A percentile compares a stretch with the other conserved stretches of the same genome.
Conservation (phyloP, 37 sponge, comb jelly and placozoan species). For the Sycon ciliatum region DNA sequence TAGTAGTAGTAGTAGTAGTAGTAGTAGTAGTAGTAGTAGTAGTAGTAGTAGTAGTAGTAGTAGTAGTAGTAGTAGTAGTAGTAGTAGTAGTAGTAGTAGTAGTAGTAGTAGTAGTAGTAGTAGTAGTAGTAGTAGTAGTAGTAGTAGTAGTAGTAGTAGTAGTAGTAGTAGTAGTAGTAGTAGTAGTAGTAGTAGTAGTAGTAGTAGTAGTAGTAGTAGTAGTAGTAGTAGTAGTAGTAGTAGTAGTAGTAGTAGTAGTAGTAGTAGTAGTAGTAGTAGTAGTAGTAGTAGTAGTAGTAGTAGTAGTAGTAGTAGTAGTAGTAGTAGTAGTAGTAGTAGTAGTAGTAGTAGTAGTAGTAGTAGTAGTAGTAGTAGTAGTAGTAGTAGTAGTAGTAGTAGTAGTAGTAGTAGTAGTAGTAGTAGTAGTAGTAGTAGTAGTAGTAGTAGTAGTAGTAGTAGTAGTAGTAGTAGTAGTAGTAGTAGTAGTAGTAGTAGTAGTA, state of each 20-base stretch:
- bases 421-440: background rate
- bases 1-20: conserved; percentile 6
- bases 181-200: background rate
- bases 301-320: background rate
- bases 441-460: background rate
- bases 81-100: conserved; percentile 8
- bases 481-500: conserved; percentile 6
- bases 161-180: background rate
- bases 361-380: conserved; percentile 6
- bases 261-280: background rate
- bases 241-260: background rate
- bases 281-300: background rate
- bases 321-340: background rate
- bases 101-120: background rate
- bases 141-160: background rate
- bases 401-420: conserved; percentile 8
- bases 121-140: background rate
- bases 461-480: conserved; percentile 1
- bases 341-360: conserved; percentile 8
- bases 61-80: conserved; percentile 6
- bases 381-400: conserved; percentile 8
- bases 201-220: conserved; percentile 8
- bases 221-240: background rate
- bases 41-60: conserved; percentile 8
- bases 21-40: conserved; percentile 8